Evolutionary conservation across 2,888 invertebrate genomes (phyloP), one percentile per base, ranked within the genome.

Genomic region (Drosophila siamana): DNA sequence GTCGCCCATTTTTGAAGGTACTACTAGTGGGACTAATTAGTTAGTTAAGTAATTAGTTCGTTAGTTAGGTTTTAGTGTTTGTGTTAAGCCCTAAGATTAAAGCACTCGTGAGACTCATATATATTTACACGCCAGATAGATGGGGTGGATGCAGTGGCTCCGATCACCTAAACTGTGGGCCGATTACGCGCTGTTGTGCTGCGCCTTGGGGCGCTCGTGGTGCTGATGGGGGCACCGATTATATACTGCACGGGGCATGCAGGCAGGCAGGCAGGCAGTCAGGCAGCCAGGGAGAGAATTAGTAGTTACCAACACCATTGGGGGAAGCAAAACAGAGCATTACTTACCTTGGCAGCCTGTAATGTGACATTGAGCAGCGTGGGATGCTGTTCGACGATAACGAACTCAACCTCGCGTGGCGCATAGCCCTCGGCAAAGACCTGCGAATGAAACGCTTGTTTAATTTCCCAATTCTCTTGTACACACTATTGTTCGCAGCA

Each of bases 351-450:
- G 36, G 91, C 87, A 52, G 95, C 94, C 89, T 95, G 95, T 75
- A 97, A 92, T 7, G 97, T 97, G 38, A 97, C 94, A 92, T 97
- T 97, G 46, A 97, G 93, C 55, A 96, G 93, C 2, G 97, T 97
- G 3, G 97, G 97, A 92, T 97, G 96, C 84, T 95, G 95, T 76
- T 97, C 97, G 48, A 96, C 95, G 7, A 98, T 96, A 92, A 96
- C 95, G 90, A 98, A 97, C 90, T 97, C 97, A 24, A 97, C 93
- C 91, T 97, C 97, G 82, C 95, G 94, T 0, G 97, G 97, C 41
- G 95, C 93, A 90, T 95, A 97, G 40, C 97, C 97, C 87, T 97
- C 97, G 28, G 96, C 97, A 86, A 95, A 95, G 11, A 97, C 96
- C 97, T 97, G 13, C 8, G 5, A 28, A 87, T 74, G 50, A 41